phyloP scores from a whole-genome alignment of 2,888 invertebrate species.

The Boloria selene region DNA sequence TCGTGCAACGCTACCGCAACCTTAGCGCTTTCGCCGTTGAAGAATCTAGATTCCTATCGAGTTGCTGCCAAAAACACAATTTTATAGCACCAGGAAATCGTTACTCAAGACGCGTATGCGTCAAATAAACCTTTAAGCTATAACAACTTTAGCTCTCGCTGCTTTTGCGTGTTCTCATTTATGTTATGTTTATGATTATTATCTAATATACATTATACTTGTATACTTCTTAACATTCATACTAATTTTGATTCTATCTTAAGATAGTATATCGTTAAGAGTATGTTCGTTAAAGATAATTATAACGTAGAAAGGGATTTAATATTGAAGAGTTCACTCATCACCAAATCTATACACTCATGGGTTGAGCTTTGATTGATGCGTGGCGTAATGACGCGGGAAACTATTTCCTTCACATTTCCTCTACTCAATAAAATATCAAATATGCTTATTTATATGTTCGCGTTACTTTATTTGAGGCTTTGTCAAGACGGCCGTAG shows the following conservation, averaged over 20 bases:
- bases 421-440: slow-evolving; percentile 81
- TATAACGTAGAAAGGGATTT: slow-evolving; percentile 1
- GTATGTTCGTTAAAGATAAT: neutral
- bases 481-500: slow-evolving; percentile 74
- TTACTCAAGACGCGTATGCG: slow-evolving; percentile 37
- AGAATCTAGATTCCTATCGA: slow-evolving; percentile 47
- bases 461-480: slow-evolving; percentile 76
- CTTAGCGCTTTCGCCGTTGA: slow-evolving; percentile 55
- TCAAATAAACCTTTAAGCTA: slow-evolving; percentile 8
- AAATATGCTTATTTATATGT: slow-evolving; percentile 79
- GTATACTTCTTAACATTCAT: no score
- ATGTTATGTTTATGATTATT: no score
- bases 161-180: no score
- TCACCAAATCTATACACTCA: slow-evolving; percentile 31
- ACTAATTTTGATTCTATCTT: no score
- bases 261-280: no score
- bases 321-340: slow-evolving; percentile 26
- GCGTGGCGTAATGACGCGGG: slow-evolving; percentile 75
- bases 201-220: no score
- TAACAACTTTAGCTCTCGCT: neutral
- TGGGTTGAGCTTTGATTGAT: slow-evolving; percentile 71
- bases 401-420: slow-evolving; percentile 81
- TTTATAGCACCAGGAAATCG: slow-evolving; percentile 42
- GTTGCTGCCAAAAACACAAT: slow-evolving; percentile 41
- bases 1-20: slow-evolving; percentile 66